Base-by-base conservation (phyloP, 2,888 invertebrate genomes). In the Salpingus planirostris region DNA sequence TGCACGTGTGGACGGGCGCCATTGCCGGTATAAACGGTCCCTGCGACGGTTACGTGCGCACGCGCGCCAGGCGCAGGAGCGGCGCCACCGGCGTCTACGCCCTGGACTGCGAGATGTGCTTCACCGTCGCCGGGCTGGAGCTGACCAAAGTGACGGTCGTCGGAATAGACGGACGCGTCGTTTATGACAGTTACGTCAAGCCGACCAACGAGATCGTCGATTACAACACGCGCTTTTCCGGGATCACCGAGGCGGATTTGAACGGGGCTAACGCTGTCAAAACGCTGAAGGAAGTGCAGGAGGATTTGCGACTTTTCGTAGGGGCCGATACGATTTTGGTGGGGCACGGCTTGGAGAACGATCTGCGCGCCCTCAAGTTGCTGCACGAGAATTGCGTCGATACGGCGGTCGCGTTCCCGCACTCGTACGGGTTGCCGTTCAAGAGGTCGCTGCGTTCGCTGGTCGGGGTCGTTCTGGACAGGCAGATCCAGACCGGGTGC, bases 81-180 rank as follows among this genome's bases (percentile, higher is more conserved):
- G 73, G 75, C 33, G 59, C 65, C 38, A 63, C 60, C 34, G 67
- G 68, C 0, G 76, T 87, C 2, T 92, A 80, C 62, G 87, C 90
- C 1, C 60, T 97, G 13, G 98, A 98, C 65, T 93, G 96, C 60
- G 97, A 98, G 68, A 97, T 96, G 96, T 88, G 89, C 49, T 95
- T 84, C 60, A 95, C 95, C 3, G 79, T 79, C 1, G 69, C 71
- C 11, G 96, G 96, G 1, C 67, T 87, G 27, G 95, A 96, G 62
- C 65, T 93, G 31, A 84, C 88, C 11, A 81, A 90, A 61, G 78
- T 96, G 14, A 89, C 92, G 4, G 76, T 96, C 31, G 78, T 95
- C 31, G 74, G 74, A 18, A 65, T 76, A 15, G 78, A 86, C 54
- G 82, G 86, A 3, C 70, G 74, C 25, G 64, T 82, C 14, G 81